A percentile compares a stretch with the other conserved stretches of the same genome.
Evolutionary conservation across 2,113 vertebrate species (phyloP).

Genomic region (Mesitornis unicolor): DNA sequence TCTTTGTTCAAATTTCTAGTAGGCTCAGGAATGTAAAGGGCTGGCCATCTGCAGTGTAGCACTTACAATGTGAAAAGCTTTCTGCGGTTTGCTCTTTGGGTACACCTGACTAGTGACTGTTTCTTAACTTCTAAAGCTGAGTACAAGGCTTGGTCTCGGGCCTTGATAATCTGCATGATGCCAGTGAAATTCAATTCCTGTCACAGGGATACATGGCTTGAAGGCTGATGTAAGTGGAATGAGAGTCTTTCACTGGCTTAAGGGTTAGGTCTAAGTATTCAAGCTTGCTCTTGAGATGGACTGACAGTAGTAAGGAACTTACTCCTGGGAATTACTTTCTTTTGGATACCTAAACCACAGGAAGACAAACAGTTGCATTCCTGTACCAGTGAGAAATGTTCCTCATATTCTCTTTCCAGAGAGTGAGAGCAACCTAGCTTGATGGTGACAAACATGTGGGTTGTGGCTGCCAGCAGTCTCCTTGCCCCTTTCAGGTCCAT

Average conservation of each 20-base stretch:
- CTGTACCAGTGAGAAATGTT: not conserved
- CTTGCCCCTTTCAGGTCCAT: not conserved
- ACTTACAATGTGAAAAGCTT: not conserved
- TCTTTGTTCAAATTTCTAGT: not conserved
- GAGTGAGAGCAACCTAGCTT: rapidly evolving
- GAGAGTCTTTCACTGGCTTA: not conserved
- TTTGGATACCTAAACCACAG: not conserved
- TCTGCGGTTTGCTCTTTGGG: not conserved
- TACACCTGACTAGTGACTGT: not conserved
- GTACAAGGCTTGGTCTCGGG: not conserved
- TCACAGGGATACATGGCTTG: not conserved
- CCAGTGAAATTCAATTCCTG: not conserved
- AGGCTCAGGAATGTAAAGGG: not conserved
- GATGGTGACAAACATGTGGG: not conserved
- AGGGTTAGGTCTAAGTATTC: not conserved
- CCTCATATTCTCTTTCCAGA: not conserved
- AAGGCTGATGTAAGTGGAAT: not conserved
- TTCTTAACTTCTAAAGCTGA: not conserved
- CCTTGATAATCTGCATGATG: not conserved
- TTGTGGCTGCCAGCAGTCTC: not conserved
- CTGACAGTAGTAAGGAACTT: not conserved
- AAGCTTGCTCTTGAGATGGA: not conserved
- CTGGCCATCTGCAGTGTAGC: not conserved
- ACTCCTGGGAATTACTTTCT: not conserved
- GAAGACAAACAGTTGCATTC: not conserved